Evolutionary conservation across 2,888 invertebrate genomes (phyloP), one percentile per base, ranked within the genome.

Genomic region (Helicoverpa assulta): DNA sequence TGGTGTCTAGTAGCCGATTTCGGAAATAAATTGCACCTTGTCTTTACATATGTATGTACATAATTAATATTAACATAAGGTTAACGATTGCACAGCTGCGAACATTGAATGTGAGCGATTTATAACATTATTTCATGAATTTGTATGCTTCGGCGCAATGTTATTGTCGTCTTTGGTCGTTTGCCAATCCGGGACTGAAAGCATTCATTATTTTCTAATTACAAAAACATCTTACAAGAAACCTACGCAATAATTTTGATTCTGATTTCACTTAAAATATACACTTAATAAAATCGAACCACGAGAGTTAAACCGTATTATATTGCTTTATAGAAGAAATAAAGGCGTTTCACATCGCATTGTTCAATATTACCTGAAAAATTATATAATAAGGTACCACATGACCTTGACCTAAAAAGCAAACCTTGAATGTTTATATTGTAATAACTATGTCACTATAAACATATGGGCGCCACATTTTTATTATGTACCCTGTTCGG

Each of bases 351-450:
- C 33, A 21, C 26, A 47, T 37, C 53, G n/a, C 18, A 21, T 53
- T 60, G 10, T 52, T 16, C n/a, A 14, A 14, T 61, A 19, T 50
- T 50, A 51, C 8, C 0, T 43, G 52, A 18, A 5, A 10, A 54
- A 61, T 74, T 65, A 66, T 61, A 70, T 60, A 59, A 80, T 76
- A 75, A 53, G 26, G 40, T 59, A 40, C 40, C 51, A 61, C 73
- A 78, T 92, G 92, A 92, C 92, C 92, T 92, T 91, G 92, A 92
- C 92, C 92, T 87, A 90, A 74, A 88, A 91, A 88, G 19, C 54
- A 78, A 82, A 81, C 78, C 73, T 68, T 70, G 55, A 71, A 73
- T 88, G 78, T 81, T 81, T 76, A 65, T 50, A 37, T 50, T 71
- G 18, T 59, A 70, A 73, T 53, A 61, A 66, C 65, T 51, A 63